Percentiles rank a stretch among this genome's conserved stretches.
phyloP scores from a whole-genome alignment of 2,113 vertebrate genomes.

The Todiramphus chloris region DNA sequence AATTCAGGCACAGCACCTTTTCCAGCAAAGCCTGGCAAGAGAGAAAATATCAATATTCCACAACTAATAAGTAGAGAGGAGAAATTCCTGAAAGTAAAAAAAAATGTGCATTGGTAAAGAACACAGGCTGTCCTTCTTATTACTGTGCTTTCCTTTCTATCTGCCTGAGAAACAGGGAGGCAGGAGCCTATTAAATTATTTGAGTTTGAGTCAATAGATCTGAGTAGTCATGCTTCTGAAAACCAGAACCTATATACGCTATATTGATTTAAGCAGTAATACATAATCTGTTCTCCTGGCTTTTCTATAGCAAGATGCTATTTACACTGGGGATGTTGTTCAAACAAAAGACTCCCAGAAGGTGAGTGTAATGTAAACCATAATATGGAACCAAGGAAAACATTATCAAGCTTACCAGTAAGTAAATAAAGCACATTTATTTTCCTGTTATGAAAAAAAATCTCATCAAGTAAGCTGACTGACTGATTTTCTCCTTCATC shows the following conservation, averaged over 20 bases:
- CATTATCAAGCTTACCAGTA: not conserved
- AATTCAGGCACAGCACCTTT: not conserved
- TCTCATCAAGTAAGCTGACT: not conserved
- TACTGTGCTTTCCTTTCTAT: not conserved
- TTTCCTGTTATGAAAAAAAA: not conserved
- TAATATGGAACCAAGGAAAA: not conserved
- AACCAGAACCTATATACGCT: not conserved
- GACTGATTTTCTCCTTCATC: not conserved
- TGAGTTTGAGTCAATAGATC: not conserved
- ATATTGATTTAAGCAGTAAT: not conserved
- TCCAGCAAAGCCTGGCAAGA: not conserved
- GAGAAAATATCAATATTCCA: not conserved
- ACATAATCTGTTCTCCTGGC: not conserved
- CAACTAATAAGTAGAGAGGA: not conserved
- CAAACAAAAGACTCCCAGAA: not conserved
- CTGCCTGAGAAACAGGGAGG: not conserved
- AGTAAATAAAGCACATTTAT: not conserved
- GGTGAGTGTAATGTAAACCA: not conserved
- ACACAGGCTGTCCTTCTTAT: not conserved
- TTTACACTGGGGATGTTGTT: not conserved
- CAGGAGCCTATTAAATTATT: not conserved
- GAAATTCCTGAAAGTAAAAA: not conserved
- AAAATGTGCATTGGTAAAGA: not conserved
- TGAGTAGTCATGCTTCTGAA: not conserved
- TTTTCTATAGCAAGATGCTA: constrained; percentile 9